phyloP scores from a whole-genome alignment of 2,797 vertebrate genomes.

The Knipowitschia caucasica region DNA sequence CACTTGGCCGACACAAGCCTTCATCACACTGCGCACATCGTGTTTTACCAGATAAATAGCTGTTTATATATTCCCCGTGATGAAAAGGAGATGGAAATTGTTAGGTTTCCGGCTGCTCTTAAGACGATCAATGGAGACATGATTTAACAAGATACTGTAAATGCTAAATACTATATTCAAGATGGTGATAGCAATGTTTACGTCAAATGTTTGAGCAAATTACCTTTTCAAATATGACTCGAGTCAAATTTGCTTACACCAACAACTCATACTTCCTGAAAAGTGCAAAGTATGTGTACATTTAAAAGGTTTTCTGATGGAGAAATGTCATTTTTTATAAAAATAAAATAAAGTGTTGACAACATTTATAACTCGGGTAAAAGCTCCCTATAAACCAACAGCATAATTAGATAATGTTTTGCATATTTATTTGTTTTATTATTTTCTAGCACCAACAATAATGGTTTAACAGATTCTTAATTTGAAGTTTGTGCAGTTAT shows the following conservation, averaged over 20 bases:
- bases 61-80: constrained; percentile 52
- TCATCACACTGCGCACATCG: constrained; percentile 55
- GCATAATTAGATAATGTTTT: too few species aligned
- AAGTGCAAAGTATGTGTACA: not conserved
- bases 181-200: constrained; percentile 6
- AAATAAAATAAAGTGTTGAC: too few species aligned
- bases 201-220: not conserved
- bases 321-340: too few species aligned
- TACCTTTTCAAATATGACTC: constrained; percentile 20
- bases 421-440: too few species aligned
- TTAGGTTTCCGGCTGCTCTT: constrained; percentile 25
- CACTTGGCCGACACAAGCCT: constrained; percentile 72
- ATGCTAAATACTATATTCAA: constrained; percentile 17
- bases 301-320: not conserved
- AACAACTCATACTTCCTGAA: constrained; percentile 13
- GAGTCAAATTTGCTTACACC: constrained; percentile 31
- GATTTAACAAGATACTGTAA: constrained; percentile 16
- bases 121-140: constrained; percentile 25
- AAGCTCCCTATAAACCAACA: too few species aligned
- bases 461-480: too few species aligned
- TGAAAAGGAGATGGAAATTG: constrained; percentile 44
- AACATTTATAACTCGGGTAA: too few species aligned
- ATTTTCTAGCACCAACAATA: too few species aligned
- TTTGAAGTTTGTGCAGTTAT: too few species aligned
- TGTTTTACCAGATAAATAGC: constrained; percentile 58